These are phyloP conservation scores for Psittacus erithacus DNA, from an alignment of 2,113 vertebrate genomes.

Conservation along the genomic window DNA sequence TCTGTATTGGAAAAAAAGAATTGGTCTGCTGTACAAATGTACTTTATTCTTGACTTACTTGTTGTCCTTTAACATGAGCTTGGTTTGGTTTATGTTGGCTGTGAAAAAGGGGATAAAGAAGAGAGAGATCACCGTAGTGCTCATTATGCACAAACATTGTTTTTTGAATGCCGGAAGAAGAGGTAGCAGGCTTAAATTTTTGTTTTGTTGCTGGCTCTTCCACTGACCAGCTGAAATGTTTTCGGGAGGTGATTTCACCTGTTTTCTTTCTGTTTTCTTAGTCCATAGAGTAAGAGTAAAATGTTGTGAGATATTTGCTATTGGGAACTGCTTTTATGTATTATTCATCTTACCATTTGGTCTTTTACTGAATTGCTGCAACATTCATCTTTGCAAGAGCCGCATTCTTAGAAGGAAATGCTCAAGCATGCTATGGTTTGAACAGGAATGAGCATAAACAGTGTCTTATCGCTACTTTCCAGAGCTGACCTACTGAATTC, in stretches of 20 bases:
- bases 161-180: background rate
- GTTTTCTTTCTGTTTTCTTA: background rate
- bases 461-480: background rate
- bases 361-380: background rate
- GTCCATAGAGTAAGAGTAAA: background rate
- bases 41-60: background rate
- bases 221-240: background rate
- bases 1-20: background rate
- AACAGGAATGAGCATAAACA: background rate
- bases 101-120: background rate
- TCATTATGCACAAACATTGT: background rate
- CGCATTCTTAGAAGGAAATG: background rate
- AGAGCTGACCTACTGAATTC: background rate
- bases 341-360: background rate
- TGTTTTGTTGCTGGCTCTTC: background rate
- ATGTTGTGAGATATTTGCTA: background rate
- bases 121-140: background rate
- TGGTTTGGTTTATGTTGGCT: background rate
- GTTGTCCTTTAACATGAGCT: background rate
- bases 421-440: background rate
- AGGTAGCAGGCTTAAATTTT: background rate
- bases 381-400: background rate
- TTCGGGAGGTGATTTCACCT: background rate
- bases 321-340: background rate
- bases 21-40: background rate